Conservation (phyloP, 1,140 invertebrate genomes). For the Brachionus plicatilis region DNA sequence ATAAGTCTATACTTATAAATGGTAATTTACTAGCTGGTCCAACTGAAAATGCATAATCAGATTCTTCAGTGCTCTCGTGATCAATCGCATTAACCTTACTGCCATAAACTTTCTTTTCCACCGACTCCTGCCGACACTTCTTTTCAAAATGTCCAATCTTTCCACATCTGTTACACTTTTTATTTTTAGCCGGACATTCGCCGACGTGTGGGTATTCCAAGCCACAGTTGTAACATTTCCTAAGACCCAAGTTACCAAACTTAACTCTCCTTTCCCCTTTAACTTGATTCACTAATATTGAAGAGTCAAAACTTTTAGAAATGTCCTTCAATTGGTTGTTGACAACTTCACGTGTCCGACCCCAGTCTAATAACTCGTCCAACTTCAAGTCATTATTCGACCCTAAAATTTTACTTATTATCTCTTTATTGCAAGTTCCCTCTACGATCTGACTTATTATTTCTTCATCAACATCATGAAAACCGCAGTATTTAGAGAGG, state of each 20-base stretch:
- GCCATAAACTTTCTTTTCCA: neutral
- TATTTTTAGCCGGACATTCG: neutral
- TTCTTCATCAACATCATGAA: neutral
- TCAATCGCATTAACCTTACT: neutral
- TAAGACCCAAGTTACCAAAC: neutral
- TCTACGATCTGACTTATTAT: neutral
- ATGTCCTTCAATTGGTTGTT: neutral
- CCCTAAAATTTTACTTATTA: neutral
- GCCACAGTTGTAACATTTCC: neutral
- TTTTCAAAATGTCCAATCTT: neutral
- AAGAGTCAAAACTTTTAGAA: neutral
- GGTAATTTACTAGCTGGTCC: neutral
- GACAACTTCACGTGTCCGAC: neutral
- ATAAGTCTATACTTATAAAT: neutral
- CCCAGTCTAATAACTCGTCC: neutral
- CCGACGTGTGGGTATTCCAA: neutral
- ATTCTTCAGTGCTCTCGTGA: neutral
- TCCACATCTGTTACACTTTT: neutral
- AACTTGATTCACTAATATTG: neutral
- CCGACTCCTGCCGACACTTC: neutral
- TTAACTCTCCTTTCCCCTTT: neutral
- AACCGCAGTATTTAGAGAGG: neutral
- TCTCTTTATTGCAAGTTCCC: neutral
- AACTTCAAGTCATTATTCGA: neutral
- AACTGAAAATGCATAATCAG: neutral